These are phyloP conservation scores for Adoxophyes honmai DNA, from an alignment of 1,140 invertebrate genomes.

Conservation along the genomic window DNA sequence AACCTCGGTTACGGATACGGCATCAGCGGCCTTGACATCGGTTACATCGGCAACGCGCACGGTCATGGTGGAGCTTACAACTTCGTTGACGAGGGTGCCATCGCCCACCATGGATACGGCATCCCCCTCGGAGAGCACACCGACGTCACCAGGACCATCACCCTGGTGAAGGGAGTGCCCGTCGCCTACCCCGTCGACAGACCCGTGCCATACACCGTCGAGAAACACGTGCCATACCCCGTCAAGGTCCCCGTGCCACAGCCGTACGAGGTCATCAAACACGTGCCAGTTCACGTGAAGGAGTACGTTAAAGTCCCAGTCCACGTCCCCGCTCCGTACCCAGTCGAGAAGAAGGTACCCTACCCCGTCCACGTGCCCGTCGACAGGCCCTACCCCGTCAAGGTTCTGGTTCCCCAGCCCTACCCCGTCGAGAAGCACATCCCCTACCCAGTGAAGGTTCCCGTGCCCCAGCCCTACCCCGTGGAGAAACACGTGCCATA, in stretches of 20 bases:
- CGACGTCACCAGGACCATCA: slow-evolving; percentile 84
- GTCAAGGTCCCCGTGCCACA: slow-evolving; percentile 81
- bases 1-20: slow-evolving; percentile 80
- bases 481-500: slow-evolving; percentile 81
- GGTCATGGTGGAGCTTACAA: slow-evolving; percentile 80
- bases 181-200: slow-evolving; percentile 81
- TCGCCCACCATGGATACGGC: slow-evolving; percentile 58
- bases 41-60: slow-evolving; percentile 83
- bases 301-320: slow-evolving; percentile 82
- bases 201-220: slow-evolving; percentile 80
- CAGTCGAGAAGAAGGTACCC: slow-evolving; percentile 79
- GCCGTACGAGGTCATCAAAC: slow-evolving; percentile 80
- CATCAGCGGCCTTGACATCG: slow-evolving; percentile 79
- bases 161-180: slow-evolving; percentile 83
- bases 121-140: slow-evolving; percentile 75
- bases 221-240: slow-evolving; percentile 81
- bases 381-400: slow-evolving; percentile 81
- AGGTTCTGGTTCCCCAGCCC: slow-evolving; percentile 82
- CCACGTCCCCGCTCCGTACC: slow-evolving; percentile 78
- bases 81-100: slow-evolving; percentile 71
- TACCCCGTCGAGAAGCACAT: slow-evolving; percentile 83
- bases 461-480: slow-evolving; percentile 80
- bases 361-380: slow-evolving; percentile 82
- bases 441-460: slow-evolving; percentile 81
- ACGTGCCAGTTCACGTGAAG: slow-evolving; percentile 79